phyloP scores from a whole-genome alignment of 2,113 vertebrate genomes.

The Silurus asotus region DNA sequence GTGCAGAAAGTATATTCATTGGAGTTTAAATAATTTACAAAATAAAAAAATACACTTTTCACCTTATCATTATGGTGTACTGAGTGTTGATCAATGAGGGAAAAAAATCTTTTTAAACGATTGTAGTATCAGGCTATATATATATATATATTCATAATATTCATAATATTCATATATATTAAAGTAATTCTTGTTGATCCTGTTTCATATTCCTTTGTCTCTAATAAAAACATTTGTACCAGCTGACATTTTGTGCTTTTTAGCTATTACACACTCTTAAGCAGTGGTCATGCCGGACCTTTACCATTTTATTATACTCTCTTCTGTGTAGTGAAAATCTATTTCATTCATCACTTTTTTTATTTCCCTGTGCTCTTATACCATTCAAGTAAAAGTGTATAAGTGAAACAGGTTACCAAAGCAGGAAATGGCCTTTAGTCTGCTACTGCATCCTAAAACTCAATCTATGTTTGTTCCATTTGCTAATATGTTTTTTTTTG shows the following conservation, averaged over 20 bases:
- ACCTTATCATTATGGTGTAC: no score
- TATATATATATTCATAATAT: no score
- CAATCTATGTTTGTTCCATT: background rate
- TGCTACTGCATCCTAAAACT: background rate
- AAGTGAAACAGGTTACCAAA: background rate
- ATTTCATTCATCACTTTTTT: background rate
- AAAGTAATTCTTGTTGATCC: background rate
- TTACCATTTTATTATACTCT: background rate
- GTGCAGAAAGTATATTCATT: no score
- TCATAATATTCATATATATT: no score
- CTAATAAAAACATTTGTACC: conserved; percentile 43
- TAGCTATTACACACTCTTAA: background rate
- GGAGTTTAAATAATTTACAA: no score
- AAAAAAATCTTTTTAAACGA: no score
- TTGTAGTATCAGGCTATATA: no score
- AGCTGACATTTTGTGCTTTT: conserved; percentile 39
- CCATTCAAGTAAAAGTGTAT: background rate
- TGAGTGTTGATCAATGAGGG: no score
- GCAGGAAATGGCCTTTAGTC: background rate
- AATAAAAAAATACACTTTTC: no score
- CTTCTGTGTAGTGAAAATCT: background rate
- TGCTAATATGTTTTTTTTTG: background rate
- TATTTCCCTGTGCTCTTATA: conserved; percentile 2
- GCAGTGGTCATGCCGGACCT: background rate
- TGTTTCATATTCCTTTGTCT: background rate